phyloP scores from a whole-genome alignment of 1,140 invertebrate genomes.

The Anthonomus grandis region DNA sequence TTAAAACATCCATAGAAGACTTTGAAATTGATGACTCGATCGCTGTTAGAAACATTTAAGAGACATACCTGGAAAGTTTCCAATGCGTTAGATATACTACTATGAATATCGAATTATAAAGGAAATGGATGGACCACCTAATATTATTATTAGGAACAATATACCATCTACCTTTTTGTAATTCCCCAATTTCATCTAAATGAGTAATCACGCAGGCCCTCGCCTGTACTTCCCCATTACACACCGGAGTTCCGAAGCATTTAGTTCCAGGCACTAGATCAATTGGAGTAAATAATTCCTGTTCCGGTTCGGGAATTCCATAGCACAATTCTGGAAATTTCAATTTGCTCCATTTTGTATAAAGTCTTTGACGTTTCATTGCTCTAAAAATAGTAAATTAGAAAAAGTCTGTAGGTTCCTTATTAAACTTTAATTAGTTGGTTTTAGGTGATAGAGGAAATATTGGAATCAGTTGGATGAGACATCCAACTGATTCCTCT shows the following conservation, averaged over 20 bases:
- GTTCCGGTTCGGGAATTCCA: slow-evolving; percentile 56
- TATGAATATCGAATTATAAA: no score
- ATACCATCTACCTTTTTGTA: slow-evolving; percentile 42
- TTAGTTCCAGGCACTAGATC: slow-evolving; percentile 32
- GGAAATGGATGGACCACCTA: no score
- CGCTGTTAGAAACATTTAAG: no score
- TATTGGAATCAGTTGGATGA: not conserved
- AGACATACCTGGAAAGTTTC: no score
- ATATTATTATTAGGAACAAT: no score
- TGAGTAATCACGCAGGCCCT: slow-evolving; percentile 66
- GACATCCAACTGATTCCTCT: no score
- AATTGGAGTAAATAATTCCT: slow-evolving; percentile 6
- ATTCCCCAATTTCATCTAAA: slow-evolving; percentile 45
- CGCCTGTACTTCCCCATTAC: slow-evolving; percentile 61
- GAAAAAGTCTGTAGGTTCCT: not conserved
- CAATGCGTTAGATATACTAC: no score
- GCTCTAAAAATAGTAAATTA: slow-evolving; percentile 54
- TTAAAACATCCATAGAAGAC: no score
- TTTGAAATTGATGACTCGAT: no score
- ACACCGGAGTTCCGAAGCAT: slow-evolving; percentile 68
- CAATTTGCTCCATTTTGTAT: slow-evolving; percentile 55
- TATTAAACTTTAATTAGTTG: not conserved
- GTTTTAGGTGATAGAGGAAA: not conserved
- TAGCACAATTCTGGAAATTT: slow-evolving; percentile 62
- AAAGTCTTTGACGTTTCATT: slow-evolving; percentile 57